Evolutionary conservation across 2,797 vertebrate genomes (phyloP), one percentile per base, ranked within the genome.

Genomic region (Thunnus albacares): DNA sequence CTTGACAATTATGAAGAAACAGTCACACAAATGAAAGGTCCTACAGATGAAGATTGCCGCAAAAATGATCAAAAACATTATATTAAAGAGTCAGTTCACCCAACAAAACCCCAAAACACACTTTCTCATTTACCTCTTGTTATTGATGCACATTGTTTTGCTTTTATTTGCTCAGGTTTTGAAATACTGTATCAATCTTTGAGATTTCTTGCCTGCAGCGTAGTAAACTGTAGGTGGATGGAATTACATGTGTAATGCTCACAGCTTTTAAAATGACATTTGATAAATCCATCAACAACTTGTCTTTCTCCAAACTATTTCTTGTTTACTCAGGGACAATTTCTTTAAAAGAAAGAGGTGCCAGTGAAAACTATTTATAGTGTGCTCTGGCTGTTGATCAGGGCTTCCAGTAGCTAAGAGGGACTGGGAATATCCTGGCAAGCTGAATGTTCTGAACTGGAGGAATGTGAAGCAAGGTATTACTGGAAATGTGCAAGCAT

Each of bases 21-120:
- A 61, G 38, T 61, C 33, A 13, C 11, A 62, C 47, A 41, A 43
- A 62, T 62, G 38, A 60, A 38, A 60, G 59, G 20, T 62, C 33
- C 33, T 59, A 62, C n/a, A 62, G 59, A 12, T 62, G 33, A 22
- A 22, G 35, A 43, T 13, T 51, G 43, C 6, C 2, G 35, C 2
- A 8, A 33, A 33, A 33, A 20, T 47, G 1, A 47, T 9, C 35
- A 52, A 8, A 65, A 66, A 64, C 35, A 13, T 59, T 1, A 35
- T 38, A 41, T 51, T 35, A 28, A 20, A 73, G 35, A 9, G 18
- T 43, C 10, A 43, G 41, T 49, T 51, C 47, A n/a, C 18, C 1
- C 45, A 47, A 47, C 45, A 47, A 43, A 35, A 22, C 22, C n/a
- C 10, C 18, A 38, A 9, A 10, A 47, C 45, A 47, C 45, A 47